phyloP scores from a whole-genome alignment of 2,113 vertebrate species.

The Channa maculata region DNA sequence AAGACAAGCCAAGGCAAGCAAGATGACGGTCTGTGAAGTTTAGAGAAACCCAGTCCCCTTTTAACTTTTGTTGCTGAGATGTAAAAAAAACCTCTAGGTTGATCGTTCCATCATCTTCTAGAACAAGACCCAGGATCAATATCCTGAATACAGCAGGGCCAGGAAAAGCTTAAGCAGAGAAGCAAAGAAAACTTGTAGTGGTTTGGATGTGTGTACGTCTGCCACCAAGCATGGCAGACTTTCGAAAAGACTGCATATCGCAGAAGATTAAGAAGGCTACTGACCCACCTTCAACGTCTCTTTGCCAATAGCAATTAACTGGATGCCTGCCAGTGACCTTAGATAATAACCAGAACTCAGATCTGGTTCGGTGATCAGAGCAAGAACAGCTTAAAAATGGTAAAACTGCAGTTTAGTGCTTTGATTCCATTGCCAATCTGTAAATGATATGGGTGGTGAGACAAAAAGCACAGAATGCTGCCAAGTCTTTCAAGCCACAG shows the following conservation, averaged over 20 bases:
- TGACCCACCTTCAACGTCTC: constrained; percentile 21
- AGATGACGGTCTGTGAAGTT: constrained; percentile 30
- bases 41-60: constrained; percentile 35
- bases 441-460: constrained; percentile 51
- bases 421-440: constrained; percentile 56
- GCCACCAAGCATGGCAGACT: background rate
- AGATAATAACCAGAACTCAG: constrained; percentile 50
- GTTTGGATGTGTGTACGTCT: background rate
- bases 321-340: constrained; percentile 43
- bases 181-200: background rate
- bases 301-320: constrained; percentile 50
- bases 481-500: constrained; percentile 51
- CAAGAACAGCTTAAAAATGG: constrained; percentile 20
- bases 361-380: constrained; percentile 41
- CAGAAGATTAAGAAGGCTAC: constrained; percentile 19
- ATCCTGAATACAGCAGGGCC: background rate
- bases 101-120: background rate
- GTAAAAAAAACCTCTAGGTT: background rate
- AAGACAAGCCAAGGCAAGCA: constrained; percentile 39
- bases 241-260: constrained; percentile 25
- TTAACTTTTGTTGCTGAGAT: background rate
- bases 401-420: constrained; percentile 31
- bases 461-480: constrained; percentile 25
- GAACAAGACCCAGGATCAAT: constrained; percentile 4
- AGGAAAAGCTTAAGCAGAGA: background rate